Base-by-base conservation (phyloP, 2,113 vertebrate genomes). In the Gymnarchus niloticus region DNA sequence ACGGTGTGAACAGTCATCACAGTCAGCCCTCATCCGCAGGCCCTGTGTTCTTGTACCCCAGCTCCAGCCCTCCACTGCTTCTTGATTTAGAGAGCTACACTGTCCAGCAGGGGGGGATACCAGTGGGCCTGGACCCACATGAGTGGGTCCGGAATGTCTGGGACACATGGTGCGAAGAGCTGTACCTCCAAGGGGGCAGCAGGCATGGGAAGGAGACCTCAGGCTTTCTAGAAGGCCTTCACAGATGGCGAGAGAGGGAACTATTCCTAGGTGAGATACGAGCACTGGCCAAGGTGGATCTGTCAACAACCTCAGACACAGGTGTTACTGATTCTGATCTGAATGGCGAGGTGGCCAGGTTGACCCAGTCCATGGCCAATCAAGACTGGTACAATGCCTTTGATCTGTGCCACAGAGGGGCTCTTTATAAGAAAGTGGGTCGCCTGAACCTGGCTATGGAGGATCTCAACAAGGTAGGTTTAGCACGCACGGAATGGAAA, bases 401-500 rank as follows among this genome's bases (percentile, higher is more conserved):
- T 90, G 87, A 92, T 83, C 93, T 88, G 78, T 95, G 93, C 89
- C 93, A 94, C 6, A 90, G 91, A 25, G 93, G 94, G 89, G 93
- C 91, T 76, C 89, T 95, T 51, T 87, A 91, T 81, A 94, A 92
- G 61, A 96, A 95, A 87, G 88, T 93, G 84, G 94, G 92, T 80
- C 94, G 92, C 56, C 89, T 95, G 77, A 90, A 88, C 61, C 90
- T 90, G 88, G 93, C 93, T 33, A 89, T 95, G 90, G 90, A 91
- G 86, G 93, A 94, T 89, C 89, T 95, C 57, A 92, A 93, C 86
- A 81, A 92, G 88, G 95, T 96, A 93, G 92, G 93, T 93, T n/a
- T 54, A 46, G 46, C 41, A 44, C 14, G 21, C 83, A 52, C 44
- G 76, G 44, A 41, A 37, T 78, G 44, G 76, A 78, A 78, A 78